phyloP scores from a whole-genome alignment of 2,888 invertebrate species.

The Chloromyia formosa region DNA sequence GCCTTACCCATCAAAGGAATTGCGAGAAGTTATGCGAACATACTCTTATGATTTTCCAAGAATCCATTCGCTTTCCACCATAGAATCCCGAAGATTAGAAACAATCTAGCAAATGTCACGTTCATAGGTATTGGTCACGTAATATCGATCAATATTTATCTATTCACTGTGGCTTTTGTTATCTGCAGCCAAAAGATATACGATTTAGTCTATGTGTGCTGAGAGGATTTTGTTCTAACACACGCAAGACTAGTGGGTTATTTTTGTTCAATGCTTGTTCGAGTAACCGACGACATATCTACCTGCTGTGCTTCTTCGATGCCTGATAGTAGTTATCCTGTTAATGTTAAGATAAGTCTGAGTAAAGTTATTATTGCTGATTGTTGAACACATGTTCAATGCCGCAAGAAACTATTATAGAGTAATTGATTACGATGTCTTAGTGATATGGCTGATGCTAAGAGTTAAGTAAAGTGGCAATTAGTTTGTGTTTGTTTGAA shows the following conservation, averaged over 20 bases:
- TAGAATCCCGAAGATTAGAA: background rate
- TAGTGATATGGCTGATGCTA: constrained; percentile 8
- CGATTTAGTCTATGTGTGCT: background rate
- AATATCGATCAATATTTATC: constrained; percentile 44
- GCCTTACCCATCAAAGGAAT: too few relatives aligned
- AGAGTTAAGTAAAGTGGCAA: background rate
- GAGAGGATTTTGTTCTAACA: background rate
- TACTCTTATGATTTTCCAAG: background rate
- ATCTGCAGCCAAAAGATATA: constrained; percentile 25
- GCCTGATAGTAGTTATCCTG: too few relatives aligned
- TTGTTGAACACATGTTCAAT: constrained; percentile 17
- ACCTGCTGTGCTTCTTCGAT: background rate
- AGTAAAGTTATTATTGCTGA: constrained; percentile 31
- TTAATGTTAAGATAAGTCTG: constrained; percentile 19
- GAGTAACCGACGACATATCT: background rate
- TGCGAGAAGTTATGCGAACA: background rate
- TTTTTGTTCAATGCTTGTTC: background rate
- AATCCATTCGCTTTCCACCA: background rate
- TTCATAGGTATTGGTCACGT: constrained; percentile 44
- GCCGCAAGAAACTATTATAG: constrained; percentile 8
- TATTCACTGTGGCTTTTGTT: constrained; percentile 39
- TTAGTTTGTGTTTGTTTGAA: background rate
- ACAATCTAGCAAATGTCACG: constrained; percentile 33
- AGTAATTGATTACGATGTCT: constrained; percentile 17
- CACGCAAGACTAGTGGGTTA: background rate